Evolutionary conservation across 2,113 vertebrate species (phyloP), one percentile per base, ranked within the genome.

Genomic region (Sorex fumeus): DNA sequence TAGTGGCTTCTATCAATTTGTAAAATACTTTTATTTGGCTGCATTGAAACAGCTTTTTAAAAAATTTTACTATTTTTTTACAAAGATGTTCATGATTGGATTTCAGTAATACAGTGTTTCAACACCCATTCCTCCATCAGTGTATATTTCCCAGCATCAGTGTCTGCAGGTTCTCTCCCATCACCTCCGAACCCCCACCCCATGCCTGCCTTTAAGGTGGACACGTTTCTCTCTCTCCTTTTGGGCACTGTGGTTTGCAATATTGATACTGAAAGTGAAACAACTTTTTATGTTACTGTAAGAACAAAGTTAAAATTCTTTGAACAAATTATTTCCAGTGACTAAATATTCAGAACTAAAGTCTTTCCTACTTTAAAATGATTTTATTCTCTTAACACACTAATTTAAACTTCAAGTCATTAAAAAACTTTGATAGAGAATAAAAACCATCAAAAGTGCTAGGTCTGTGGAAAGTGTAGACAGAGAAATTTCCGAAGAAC

Each of bases 301-400:
- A 50, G 18, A 23, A 70, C 30, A 74, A n/a, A 69, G 8, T 67
- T 69, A 12, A n/a, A 69, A n/a, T 69, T 69, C 67, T 69, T 25
- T 87, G 60, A 79, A 66, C 6, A 92, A 62, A 45, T 57, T 66
- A 60, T 79, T 79, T 93, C 78, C 2, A 62, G 30, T 70, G 40
- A 10, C 27, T n/a, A 62, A 67, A 15, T 84, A 5, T 81, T 91
- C 67, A 76, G 88, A 93, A 88, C 34, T 53, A 75, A 96, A 87
- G 34, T 21, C 81, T 87, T 11, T 11, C 81, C 5, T 57, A 32
- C 74, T 19, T 78, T 75, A 78, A 78, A 83, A 84, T 50, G 6
- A 60, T 66, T 72, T 91, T 78, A 16, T 75, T 82, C 71, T 45
- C 9, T 85, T 64, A 93, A 89, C 21, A 47, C 4, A 82, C 50